Evolutionary conservation across 2,888 invertebrate species (phyloP).

Genomic region (Drosophila neotestacea): DNA sequence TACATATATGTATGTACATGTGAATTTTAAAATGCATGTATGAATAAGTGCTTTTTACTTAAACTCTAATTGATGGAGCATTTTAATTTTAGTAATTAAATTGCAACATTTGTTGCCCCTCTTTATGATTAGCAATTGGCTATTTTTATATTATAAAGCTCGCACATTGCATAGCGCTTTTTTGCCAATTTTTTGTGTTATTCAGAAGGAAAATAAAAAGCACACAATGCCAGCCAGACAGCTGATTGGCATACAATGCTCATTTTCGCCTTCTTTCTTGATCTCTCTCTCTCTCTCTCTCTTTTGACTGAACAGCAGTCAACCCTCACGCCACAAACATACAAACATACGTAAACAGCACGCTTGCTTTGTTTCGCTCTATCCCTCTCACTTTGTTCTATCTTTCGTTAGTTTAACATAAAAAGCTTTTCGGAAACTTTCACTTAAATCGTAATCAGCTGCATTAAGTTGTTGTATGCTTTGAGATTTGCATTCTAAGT

Average conservation of each 20-base stretch:
- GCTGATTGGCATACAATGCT: constrained; percentile 50
- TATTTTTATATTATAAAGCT: constrained; percentile 39
- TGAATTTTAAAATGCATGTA: not conserved
- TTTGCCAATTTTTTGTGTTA: constrained; percentile 29
- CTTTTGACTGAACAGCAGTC: constrained; percentile 36
- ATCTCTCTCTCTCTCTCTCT: constrained; percentile 22
- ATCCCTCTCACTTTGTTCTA: constrained; percentile 1
- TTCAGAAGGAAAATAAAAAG: constrained; percentile 17
- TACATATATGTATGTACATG: not conserved
- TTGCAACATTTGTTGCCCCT: constrained; percentile 5
- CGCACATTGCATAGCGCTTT: constrained; percentile 14
- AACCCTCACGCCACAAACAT: constrained; percentile 34
- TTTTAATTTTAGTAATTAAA: constrained; percentile 8
- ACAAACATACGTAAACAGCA: constrained; percentile 12
- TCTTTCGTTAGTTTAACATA: constrained; percentile 8
- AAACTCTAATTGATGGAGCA: not conserved
- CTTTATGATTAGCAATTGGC: constrained; percentile 5
- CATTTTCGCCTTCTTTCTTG: constrained; percentile 13
- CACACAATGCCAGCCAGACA: constrained; percentile 28
- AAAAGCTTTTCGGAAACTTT: constrained; percentile 59
- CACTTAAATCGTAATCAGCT: constrained; percentile 19
- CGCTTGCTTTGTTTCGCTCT: constrained; percentile 1
- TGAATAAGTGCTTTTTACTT: not conserved
- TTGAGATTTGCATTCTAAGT: constrained; percentile 7
- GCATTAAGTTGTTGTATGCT: constrained; percentile 28